Evolutionary conservation across 2,797 vertebrate species (phyloP).

Genomic region (Streptopelia turtur): DNA sequence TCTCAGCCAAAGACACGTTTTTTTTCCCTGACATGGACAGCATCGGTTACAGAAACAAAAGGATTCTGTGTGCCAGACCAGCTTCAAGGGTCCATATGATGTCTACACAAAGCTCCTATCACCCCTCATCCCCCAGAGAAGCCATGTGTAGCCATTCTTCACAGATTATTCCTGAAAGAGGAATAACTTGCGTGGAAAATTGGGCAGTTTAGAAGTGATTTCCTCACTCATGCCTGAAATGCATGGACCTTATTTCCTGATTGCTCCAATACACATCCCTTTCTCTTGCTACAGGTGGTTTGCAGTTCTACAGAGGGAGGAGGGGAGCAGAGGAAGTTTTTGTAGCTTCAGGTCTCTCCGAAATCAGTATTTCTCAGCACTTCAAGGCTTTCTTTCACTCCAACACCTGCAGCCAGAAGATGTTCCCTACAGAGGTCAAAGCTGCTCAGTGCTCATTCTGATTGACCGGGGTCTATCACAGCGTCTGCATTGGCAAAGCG

Average conservation of each 20-base stretch:
- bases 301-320: neutral
- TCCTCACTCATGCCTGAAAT: neutral
- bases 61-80: neutral
- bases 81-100: neutral
- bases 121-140: neutral
- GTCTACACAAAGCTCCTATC: neutral
- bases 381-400: neutral
- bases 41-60: constrained; percentile 21
- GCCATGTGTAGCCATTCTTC: neutral
- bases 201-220: neutral
- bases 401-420: neutral
- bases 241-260: neutral
- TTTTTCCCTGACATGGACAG: constrained; percentile 10
- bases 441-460: neutral
- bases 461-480: neutral
- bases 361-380: neutral
- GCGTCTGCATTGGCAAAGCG: neutral
- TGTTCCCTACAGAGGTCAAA: neutral
- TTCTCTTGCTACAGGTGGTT: neutral
- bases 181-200: neutral
- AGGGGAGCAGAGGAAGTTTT: neutral
- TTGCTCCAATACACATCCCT: neutral
- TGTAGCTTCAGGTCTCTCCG: neutral
- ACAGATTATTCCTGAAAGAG: neutral
- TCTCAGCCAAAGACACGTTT: constrained; percentile 21